Evolutionary conservation across 2,888 invertebrate species (phyloP).

Genomic region (Coenonympha glycerion): DNA sequence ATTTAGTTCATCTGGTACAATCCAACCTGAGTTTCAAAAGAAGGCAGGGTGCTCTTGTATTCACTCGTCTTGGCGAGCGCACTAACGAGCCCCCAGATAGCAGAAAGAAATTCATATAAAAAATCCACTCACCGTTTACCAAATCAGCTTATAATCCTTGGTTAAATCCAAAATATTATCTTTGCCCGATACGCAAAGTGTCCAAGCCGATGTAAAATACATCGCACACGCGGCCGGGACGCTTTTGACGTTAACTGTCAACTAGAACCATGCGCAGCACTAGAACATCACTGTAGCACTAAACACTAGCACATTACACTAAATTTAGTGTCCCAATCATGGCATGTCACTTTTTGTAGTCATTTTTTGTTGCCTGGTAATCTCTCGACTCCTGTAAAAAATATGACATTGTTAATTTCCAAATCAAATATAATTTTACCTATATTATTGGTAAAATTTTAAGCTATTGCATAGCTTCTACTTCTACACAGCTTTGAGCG

Average conservation of each 20-base stretch:
- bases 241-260: conserved; percentile 6
- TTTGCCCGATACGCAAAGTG: conserved; percentile 29
- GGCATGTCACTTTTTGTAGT: not conserved
- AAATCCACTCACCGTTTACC: conserved; percentile 28
- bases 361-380: not conserved
- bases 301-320: not conserved
- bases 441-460: too few species aligned
- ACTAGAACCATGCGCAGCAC: not conserved
- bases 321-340: not conserved
- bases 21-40: too few species aligned
- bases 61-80: too few species aligned
- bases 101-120: not conserved
- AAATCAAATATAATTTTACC: too few species aligned
- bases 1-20: too few species aligned
- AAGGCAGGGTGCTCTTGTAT: too few species aligned
- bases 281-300: conserved; percentile 1
- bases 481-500: too few species aligned
- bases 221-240: conserved; percentile 30
- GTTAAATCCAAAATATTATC: conserved; percentile 22
- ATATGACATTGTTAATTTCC: not conserved
- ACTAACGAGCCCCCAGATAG: too few species aligned
- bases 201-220: conserved; percentile 33
- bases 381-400: not conserved
- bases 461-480: too few species aligned
- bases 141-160: conserved; percentile 20